Evolutionary conservation across 2,113 vertebrate species (phyloP).

Genomic region (Cervus canadensis): DNA sequence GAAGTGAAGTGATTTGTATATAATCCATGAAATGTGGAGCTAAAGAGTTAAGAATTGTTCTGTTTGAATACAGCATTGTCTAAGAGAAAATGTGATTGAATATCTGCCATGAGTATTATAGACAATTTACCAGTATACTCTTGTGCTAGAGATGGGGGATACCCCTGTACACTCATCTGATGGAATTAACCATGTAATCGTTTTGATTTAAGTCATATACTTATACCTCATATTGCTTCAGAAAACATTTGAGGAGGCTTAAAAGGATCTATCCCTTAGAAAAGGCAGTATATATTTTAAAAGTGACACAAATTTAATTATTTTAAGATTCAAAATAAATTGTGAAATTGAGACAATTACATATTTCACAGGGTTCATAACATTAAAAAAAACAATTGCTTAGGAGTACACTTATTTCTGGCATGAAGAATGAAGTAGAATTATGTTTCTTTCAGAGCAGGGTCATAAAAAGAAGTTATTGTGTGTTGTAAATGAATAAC

Average conservation of each 20-base stretch:
- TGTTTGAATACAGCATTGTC: neutral
- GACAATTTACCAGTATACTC: neutral
- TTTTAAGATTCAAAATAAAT: conserved; percentile 39
- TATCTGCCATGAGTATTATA: neutral
- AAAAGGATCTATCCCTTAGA: neutral
- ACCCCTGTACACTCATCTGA: neutral
- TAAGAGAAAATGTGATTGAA: neutral
- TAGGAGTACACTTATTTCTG: neutral
- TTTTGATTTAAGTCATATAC: neutral
- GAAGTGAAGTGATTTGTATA: neutral
- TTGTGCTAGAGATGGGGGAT: neutral
- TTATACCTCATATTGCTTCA: neutral
- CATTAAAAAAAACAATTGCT: neutral
- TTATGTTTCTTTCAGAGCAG: neutral
- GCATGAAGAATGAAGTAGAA: neutral
- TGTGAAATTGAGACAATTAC: neutral
- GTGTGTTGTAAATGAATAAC: neutral
- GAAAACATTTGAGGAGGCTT: neutral
- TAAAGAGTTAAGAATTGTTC: neutral
- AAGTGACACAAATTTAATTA: neutral
- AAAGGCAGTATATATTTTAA: conserved; percentile 1
- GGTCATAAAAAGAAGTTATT: neutral
- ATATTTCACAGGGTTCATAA: neutral
- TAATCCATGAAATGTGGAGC: neutral
- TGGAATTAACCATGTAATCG: neutral